phyloP scores from a whole-genome alignment of 2,888 invertebrate species.

The Sympetrum striolatum region DNA sequence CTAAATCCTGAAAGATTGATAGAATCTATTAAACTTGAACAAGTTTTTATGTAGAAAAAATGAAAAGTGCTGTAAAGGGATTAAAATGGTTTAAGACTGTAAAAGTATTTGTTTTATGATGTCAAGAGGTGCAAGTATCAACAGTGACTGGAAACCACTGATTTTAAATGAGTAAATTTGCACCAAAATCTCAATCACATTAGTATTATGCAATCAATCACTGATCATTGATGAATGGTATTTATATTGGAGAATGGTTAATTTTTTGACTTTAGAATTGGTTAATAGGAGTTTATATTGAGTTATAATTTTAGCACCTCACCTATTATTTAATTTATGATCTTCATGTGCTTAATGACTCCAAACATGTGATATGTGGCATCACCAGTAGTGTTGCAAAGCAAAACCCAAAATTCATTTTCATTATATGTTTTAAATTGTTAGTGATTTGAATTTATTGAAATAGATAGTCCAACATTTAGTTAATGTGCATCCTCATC shows the following conservation, averaged over 20 bases:
- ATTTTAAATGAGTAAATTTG: background rate
- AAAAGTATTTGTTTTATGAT: too few species aligned
- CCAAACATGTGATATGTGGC: slow-evolving; percentile 21
- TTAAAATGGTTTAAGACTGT: too few species aligned
- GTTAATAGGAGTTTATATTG: background rate
- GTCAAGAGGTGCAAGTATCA: too few species aligned
- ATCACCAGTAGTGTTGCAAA: slow-evolving; percentile 39
- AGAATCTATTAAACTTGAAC: too few species aligned
- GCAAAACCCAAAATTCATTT: background rate
- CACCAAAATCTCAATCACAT: slow-evolving; percentile 8
- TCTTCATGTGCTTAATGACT: slow-evolving; percentile 18
- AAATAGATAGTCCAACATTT: background rate
- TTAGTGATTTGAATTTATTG: background rate
- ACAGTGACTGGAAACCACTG: too few species aligned
- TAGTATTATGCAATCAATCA: background rate
- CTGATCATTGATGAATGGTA: background rate
- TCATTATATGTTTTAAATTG: background rate
- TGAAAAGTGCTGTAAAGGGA: too few species aligned
- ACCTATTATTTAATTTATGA: slow-evolving; percentile 20
- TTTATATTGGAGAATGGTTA: slow-evolving; percentile 7
- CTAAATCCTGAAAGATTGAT: too few species aligned
- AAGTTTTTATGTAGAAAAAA: too few species aligned
- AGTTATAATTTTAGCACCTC: slow-evolving; percentile 34
- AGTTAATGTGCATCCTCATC: background rate
- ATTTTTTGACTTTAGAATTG: background rate